Base-by-base conservation (phyloP, 2,797 vertebrate genomes). In the Orientallactaga sibirica region DNA sequence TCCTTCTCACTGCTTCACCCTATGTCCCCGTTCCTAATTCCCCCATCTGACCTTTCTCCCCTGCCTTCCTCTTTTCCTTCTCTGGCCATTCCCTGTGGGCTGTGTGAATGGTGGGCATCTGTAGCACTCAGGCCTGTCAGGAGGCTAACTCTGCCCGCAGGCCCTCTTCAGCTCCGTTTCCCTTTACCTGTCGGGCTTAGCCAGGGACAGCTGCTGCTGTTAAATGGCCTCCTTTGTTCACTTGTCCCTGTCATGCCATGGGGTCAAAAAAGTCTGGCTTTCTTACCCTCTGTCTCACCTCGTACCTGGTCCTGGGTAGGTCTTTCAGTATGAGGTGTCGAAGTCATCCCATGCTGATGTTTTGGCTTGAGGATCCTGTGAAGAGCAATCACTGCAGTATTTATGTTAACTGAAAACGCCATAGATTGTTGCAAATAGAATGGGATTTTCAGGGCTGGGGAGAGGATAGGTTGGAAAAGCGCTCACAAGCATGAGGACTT, bases 391-490 rank as follows among this genome's bases (percentile, higher is more conserved):
- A 37, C 70, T 22, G n/a, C 29, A 64, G 62, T 27, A 83, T 76
- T 85, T 55, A 41, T 73, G 84, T 86, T 75, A 24, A 76, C 82
- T 16, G 67, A 76, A 86, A 91, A n/a, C 76, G 70, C 52, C 62
- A 84, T 43, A 71, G 64, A 86, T 77, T 78, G 12, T 71, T 68
- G 52, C 41, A 73, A 80, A 24, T 71, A 75, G 29, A 19, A 79
- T 78, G 27, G 12, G 61, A 24, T 70, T 90, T 58, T 58, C 55
- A 58, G 55, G 12, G 55, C 14, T 16, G 16, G 55, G 55, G 55
- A 58, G 55, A 58, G 55, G 55, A 11, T 58, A 11, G 15, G 55
- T 58, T 48, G 55, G 14, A 14, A 14, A 58, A 58, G 55, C 16
- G 12, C 55, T 58, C 16, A 16, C 55, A 58, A 58, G 55, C 55